A percentile compares a stretch with the other conserved stretches of the same genome.
Evolutionary conservation across 2,113 vertebrate species (phyloP).

Genomic region (Rostratula benghalensis): DNA sequence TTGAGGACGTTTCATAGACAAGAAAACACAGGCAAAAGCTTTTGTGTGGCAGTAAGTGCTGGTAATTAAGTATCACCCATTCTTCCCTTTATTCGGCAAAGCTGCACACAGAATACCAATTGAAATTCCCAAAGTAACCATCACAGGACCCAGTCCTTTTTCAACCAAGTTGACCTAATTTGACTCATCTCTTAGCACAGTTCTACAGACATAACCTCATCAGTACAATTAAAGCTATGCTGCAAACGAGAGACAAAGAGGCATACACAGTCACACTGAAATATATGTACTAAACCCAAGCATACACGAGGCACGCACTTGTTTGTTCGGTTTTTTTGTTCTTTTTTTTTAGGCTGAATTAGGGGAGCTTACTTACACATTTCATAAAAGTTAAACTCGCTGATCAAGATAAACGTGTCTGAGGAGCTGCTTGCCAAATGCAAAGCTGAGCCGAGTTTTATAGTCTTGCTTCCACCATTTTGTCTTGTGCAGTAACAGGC

Average conservation of each 20-base stretch:
- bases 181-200: background rate
- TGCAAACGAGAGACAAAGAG: background rate
- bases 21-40: constrained; percentile 13
- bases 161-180: background rate
- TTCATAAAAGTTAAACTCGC: background rate
- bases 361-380: background rate
- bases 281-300: fast-evolving
- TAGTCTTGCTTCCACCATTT: background rate
- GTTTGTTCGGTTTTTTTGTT: background rate
- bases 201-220: background rate
- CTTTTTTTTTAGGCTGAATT: background rate
- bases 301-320: fast-evolving
- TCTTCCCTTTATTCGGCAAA: background rate
- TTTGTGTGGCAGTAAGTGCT: background rate
- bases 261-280: fast-evolving
- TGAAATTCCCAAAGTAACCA: background rate
- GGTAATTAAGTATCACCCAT: background rate
- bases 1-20: background rate
- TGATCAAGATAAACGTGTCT: background rate
- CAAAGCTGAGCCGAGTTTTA: fast-evolving
- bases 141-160: background rate
- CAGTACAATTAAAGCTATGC: background rate
- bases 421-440: background rate
- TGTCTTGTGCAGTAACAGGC: fast-evolving
- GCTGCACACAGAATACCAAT: background rate